Evolutionary conservation across 2,113 vertebrate genomes (phyloP).

Genomic region (Sakesphorus luctuosus): DNA sequence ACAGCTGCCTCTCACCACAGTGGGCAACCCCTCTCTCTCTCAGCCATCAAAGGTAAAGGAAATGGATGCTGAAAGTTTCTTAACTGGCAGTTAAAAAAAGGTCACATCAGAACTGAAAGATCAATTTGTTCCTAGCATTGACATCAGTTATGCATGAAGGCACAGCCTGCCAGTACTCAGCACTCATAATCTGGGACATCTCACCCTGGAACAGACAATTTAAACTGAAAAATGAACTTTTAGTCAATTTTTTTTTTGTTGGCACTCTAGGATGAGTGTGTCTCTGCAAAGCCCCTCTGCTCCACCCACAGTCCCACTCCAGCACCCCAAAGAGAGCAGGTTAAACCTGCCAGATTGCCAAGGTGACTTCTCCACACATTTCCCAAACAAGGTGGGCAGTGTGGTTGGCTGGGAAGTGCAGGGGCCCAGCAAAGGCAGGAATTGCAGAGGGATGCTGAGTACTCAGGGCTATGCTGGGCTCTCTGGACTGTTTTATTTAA

Average conservation of each 20-base stretch:
- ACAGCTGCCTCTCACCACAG: rapidly evolving
- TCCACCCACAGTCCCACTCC: not conserved
- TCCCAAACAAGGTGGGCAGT: rapidly evolving
- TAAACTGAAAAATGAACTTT: slow-evolving; percentile 53
- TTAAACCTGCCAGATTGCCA: not conserved
- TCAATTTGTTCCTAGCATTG: not conserved
- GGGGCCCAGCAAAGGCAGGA: not conserved
- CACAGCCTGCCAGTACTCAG: not conserved
- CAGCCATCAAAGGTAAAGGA: not conserved
- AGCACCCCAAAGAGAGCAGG: not conserved
- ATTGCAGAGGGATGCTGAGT: not conserved
- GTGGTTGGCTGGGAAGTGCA: not conserved
- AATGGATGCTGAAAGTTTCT: not conserved
- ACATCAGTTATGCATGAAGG: slow-evolving; percentile 44
- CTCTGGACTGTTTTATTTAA: not conserved
- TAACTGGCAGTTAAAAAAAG: not conserved
- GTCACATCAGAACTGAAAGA: slow-evolving; percentile 51
- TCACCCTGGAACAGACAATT: slow-evolving; percentile 47
- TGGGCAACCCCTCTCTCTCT: not conserved
- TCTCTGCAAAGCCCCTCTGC: not conserved
- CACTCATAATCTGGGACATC: slow-evolving; percentile 30
- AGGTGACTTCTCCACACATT: not conserved
- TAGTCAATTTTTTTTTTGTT: not conserved
- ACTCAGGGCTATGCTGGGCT: not conserved
- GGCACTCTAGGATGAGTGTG: not conserved